Evolutionary conservation across 2,888 invertebrate species (phyloP), one percentile per base, ranked within the genome.

Genomic region (Lasioglossum villosulum): DNA sequence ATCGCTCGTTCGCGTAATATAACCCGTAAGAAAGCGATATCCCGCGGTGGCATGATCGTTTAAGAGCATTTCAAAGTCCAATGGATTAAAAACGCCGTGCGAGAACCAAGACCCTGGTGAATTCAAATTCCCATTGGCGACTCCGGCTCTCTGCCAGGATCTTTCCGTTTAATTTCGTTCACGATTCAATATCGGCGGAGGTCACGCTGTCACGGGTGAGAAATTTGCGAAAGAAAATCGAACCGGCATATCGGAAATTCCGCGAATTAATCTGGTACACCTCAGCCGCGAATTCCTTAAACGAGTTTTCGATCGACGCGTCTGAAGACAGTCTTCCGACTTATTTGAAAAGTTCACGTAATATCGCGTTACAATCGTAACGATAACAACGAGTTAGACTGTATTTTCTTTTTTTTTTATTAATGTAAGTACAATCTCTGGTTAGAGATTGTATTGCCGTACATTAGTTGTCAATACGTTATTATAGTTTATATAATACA

Each of bases 261-360:
- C 23, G 10, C n/a, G 37, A 48, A 83, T 83, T 83, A 81, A 76
- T 83, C 52, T 72, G 66, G 45, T n/a, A 30, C 75, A 75, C 30
- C 68, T 30, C 27, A 34, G 59, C 45, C 5, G 27, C 16, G 71
- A 27, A 42, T 71, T 63, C 72, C 66, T 66, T 76, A 70, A 83
- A 78, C 84, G 78, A 83, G 70, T 56, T 83, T 84, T 48, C 78
- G 77, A 84, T 84, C 78, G 83, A 52, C 68, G 73, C 34, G 14
- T 42, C 12, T 14, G 42, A 42, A 42, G 14, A 42, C 30, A 88
- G 90, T 89, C 84, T 90, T 92, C 90, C 85, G 89, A 92, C 91
- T 94, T 94, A 94, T 94, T 94, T 92, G 94, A 92, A 94, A 94
- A 94, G 93, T 94, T 94, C 91, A 91, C 93, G 93, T 93, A 93